These are phyloP conservation scores for Heliothis subflexa DNA, from an alignment of 1,140 invertebrate genomes.

Conservation along the genomic window DNA sequence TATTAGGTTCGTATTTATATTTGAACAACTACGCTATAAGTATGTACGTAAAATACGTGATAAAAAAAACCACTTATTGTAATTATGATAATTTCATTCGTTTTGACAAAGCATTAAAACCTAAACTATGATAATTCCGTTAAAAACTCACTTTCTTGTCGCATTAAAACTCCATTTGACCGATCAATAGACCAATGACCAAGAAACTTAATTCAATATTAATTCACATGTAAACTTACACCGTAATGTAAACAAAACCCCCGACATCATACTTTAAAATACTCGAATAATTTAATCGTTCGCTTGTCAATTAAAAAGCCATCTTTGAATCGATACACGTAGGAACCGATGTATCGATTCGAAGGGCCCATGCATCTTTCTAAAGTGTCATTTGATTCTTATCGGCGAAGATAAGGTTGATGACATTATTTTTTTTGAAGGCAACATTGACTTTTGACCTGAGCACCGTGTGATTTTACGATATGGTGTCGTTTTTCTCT, in stretches of 20 bases:
- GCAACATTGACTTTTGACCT: constrained; percentile 56
- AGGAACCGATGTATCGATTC: constrained; percentile 48
- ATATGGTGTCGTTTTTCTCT: not conserved
- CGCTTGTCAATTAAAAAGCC: constrained; percentile 45
- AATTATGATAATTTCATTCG: too few species aligned
- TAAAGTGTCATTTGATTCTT: constrained; percentile 67
- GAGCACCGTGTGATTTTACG: constrained; percentile 11
- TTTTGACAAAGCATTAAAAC: too few species aligned
- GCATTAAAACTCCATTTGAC: not conserved
- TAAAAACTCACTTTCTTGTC: not conserved
- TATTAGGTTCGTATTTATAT: too few species aligned
- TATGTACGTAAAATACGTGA: too few species aligned
- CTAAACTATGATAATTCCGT: too few species aligned
- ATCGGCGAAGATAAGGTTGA: constrained; percentile 60
- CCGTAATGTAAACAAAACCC: constrained; percentile 28
- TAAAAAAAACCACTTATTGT: too few species aligned
- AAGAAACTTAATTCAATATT: constrained; percentile 6
- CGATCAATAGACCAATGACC: constrained; percentile 13
- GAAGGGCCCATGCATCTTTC: constrained; percentile 46
- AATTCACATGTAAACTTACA: constrained; percentile 28
- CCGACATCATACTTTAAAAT: constrained; percentile 38
- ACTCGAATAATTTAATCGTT: constrained; percentile 46
- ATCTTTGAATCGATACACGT: constrained; percentile 49
- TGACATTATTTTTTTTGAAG: constrained; percentile 62
- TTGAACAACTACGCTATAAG: too few species aligned